phyloP scores from a whole-genome alignment of 2,797 vertebrate genomes.

The Labroides dimidiatus region DNA sequence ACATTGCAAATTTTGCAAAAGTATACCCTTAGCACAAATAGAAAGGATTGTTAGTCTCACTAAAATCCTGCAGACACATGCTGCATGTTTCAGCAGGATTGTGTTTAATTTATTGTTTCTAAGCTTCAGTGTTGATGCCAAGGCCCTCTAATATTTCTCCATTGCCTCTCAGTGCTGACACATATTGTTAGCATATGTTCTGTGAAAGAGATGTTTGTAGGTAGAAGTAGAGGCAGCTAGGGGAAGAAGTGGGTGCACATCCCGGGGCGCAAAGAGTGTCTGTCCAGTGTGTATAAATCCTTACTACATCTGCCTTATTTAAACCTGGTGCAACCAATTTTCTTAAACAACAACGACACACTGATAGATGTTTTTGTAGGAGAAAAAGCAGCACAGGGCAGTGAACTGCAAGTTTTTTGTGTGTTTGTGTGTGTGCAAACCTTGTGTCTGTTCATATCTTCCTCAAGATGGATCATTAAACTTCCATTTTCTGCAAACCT shows the following conservation, averaged over 20 bases:
- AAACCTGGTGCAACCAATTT: background rate
- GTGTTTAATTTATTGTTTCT: conserved; percentile 24
- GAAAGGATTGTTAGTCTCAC: background rate
- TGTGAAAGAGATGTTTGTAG: background rate
- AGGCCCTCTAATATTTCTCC: background rate
- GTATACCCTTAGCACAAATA: background rate
- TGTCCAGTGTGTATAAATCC: conserved; percentile 1
- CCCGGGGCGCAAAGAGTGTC: conserved; percentile 2
- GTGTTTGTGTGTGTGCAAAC: too few species aligned
- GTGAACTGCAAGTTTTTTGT: conserved; percentile 26
- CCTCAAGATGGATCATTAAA: background rate
- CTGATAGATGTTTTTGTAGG: background rate
- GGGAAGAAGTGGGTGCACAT: conserved; percentile 2
- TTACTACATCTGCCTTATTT: conserved; percentile 8
- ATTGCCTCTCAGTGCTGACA: background rate
- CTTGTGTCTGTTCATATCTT: background rate
- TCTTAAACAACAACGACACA: conserved; percentile 6
- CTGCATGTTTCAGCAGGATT: conserved; percentile 4
- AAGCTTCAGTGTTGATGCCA: conserved; percentile 3
- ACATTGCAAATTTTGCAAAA: background rate
- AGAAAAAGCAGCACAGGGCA: conserved; percentile 32
- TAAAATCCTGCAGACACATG: background rate
- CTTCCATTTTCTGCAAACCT: background rate
- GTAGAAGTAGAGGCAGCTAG: background rate
- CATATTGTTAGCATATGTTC: conserved; percentile 25